Percentiles rank a stretch among this genome's conserved stretches.
Conservation (phyloP, 2,113 vertebrate genomes). For the Pleuronectes platessa region DNA sequence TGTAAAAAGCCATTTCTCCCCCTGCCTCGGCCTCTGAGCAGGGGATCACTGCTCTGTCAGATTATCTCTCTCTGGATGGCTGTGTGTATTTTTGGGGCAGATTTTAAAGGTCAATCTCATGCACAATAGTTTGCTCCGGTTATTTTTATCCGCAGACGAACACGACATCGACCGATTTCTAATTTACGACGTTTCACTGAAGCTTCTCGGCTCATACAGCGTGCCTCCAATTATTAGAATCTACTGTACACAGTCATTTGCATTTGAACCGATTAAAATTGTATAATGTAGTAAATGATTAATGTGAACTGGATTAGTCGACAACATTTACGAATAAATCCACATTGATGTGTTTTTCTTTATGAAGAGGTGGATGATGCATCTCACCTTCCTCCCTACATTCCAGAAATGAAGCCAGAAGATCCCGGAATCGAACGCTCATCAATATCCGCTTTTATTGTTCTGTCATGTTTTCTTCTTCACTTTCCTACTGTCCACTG, state of each 20-base stretch:
- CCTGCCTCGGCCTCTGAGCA: conserved; percentile 26
- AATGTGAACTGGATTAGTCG: background rate
- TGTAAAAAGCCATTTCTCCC: conserved; percentile 26
- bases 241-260: background rate
- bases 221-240: background rate
- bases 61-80: conserved; percentile 58
- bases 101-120: conserved; percentile 70
- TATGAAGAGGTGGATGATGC: too few species aligned
- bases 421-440: too few species aligned
- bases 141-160: conserved; percentile 60
- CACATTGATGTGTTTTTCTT: too few species aligned
- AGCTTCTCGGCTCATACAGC: conserved; percentile 1
- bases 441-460: too few species aligned
- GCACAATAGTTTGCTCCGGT: conserved; percentile 57
- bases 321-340: background rate
- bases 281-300: background rate
- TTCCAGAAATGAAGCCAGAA: too few species aligned
- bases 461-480: too few species aligned
- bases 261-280: conserved; percentile 7
- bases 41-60: conserved; percentile 57
- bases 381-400: too few species aligned
- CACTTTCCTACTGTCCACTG: too few species aligned
- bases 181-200: too few species aligned
- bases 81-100: conserved; percentile 58
- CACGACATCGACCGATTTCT: conserved; percentile 17